Conservation (phyloP, 2,797 vertebrate species). For the Pachyuromys duprasi region DNA sequence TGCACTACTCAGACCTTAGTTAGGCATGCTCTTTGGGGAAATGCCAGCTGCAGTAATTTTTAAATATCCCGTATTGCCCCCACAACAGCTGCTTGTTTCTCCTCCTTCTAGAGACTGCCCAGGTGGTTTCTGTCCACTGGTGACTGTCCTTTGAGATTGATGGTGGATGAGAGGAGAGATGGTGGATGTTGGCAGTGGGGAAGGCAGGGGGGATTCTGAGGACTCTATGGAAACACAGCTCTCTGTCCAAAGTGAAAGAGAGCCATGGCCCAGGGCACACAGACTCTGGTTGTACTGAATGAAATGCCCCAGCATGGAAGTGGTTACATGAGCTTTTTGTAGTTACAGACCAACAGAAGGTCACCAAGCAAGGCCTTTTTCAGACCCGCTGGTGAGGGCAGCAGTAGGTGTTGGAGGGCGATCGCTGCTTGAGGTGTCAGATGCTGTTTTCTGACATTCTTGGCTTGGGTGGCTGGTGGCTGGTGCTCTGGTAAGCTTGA, state of each 20-base stretch:
- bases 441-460: neutral
- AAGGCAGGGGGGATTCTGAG: neutral
- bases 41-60: neutral
- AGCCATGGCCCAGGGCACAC: too few species aligned
- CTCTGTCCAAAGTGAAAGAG: neutral
- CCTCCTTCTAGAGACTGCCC: neutral
- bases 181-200: neutral
- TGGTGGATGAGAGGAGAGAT: neutral
- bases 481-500: neutral
- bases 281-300: neutral
- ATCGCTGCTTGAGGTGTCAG: neutral
- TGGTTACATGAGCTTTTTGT: neutral
- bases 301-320: neutral
- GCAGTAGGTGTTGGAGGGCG: neutral
- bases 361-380: neutral
- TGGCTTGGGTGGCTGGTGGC: neutral
- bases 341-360: neutral
- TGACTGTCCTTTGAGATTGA: neutral
- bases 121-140: neutral
- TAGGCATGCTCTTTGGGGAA: neutral
- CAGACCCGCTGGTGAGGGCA: neutral
- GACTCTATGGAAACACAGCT: neutral
- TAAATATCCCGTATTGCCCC: neutral
- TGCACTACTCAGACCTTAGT: rapidly evolving
- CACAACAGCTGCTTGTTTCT: neutral